Base-by-base conservation (phyloP, 1,140 invertebrate species). In the Macrobrachium nipponense region DNA sequence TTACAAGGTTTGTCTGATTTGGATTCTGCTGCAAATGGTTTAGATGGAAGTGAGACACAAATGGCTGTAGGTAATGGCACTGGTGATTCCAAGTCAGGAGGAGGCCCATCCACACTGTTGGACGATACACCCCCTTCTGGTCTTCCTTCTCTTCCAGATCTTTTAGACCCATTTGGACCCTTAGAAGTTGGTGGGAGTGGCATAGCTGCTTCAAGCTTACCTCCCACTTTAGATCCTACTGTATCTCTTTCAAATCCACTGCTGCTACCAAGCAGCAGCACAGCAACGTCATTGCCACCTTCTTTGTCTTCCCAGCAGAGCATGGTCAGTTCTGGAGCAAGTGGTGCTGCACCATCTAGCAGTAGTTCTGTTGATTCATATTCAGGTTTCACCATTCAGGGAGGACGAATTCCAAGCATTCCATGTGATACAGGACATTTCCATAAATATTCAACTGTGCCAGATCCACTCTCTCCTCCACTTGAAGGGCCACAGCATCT, bases 351-450 rank as follows among this genome's bases (percentile, higher is more conserved):
- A 15, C 66, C n/a, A 44, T 59, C n/a, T 44, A 61, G 18, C 20
- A 44, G 23, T n/a, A 51, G 15, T 27, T 20, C 44, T 27, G 51
- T 23, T 51, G 90, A 59, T 91, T 92, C 93, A 89, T 95, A 95
- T 90, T 92, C 94, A 70, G 94, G 94, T 4, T 95, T 95, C 89
- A 94, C 94, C 7, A 93, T 93, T 83, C 94, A 94, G 90, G 93
- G 93, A 73, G 93, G 93, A 88, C 93, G 93, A 87, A 95, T 95
- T 90, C 94, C 94, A 15, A 95, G 93, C 43, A 95, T 95, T 90
- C 94, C 94, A 10, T 95, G 95, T 90, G 94, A 93, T 80, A 95
- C 94, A 8, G 94, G 94, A 7, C 93, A 94, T 86, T 90, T 91
- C 76, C 81, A 70, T 27, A 62, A 44, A n/a, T 60, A 79, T 8